Evolutionary conservation across 1,140 invertebrate species (phyloP).

Genomic region (Nephila pilipes): DNA sequence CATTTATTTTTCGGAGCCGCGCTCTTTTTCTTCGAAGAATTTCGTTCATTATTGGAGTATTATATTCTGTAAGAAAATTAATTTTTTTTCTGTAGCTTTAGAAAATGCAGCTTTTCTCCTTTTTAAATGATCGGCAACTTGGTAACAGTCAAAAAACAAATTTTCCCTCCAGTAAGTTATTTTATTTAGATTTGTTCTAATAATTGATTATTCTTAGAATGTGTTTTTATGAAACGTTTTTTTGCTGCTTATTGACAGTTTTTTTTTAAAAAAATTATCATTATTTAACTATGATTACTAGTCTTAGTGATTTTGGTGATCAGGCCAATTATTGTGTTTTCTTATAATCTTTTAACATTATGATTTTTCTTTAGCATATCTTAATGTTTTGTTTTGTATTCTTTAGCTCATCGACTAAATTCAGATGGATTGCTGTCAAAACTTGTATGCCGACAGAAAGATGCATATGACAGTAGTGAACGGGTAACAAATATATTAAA

Average conservation of each 20-base stretch:
- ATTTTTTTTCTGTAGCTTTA: not conserved
- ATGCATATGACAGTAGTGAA: not conserved
- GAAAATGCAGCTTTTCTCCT: conserved; percentile 36
- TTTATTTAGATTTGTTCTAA: not conserved
- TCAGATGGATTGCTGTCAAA: conserved; percentile 4
- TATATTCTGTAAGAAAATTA: no score
- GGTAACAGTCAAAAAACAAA: not conserved
- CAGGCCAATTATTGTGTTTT: no score
- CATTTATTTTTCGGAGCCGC: not conserved
- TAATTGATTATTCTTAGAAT: no score
- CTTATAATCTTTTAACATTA: no score
- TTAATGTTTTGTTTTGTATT: not conserved
- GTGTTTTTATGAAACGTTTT: no score
- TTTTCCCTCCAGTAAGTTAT: not conserved
- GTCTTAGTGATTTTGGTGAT: no score
- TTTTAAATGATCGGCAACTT: conserved; percentile 23
- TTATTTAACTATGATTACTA: no score
- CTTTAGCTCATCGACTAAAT: conserved; percentile 26
- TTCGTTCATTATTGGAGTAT: no score
- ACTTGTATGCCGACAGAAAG: not conserved
- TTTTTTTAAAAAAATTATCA: no score
- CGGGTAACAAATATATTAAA: not conserved
- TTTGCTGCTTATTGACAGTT: no score
- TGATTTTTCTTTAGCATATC: no score
- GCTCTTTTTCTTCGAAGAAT: not conserved